Conservation (phyloP, 1,140 invertebrate species). For the Hormaphis cornu region DNA sequence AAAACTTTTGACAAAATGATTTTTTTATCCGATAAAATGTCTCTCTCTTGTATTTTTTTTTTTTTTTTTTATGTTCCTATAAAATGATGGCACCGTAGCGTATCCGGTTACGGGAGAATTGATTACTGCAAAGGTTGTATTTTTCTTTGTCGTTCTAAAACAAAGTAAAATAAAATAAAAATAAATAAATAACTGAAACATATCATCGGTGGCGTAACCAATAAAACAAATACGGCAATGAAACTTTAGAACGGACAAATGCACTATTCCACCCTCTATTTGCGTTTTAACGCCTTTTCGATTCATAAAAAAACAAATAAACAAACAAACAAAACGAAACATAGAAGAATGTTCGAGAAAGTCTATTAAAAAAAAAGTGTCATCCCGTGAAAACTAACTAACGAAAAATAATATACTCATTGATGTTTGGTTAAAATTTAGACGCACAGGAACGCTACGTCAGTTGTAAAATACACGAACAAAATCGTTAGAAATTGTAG, state of each 20-base stretch:
- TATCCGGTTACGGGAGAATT: not conserved
- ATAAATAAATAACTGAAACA: not conserved
- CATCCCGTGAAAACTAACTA: no score
- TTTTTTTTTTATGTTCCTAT: not conserved
- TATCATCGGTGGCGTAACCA: not conserved
- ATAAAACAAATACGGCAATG: not conserved
- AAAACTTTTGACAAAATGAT: not conserved
- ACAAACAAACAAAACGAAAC: not conserved
- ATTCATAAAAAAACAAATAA: not conserved
- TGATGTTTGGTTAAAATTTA: no score
- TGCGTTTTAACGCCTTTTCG: not conserved
- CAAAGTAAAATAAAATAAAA: not conserved
- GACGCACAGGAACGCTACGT: no score
- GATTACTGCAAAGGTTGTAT: not conserved
- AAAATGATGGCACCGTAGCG: not conserved
- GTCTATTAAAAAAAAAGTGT: not conserved
- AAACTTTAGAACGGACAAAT: not conserved
- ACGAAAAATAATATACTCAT: no score
- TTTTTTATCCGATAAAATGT: not conserved
- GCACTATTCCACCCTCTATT: not conserved
- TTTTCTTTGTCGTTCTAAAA: not conserved
- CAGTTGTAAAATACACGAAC: no score
- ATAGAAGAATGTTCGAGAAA: no score
- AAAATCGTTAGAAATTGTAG: no score
- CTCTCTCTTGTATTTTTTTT: not conserved